Conservation (phyloP, 2,888 invertebrate genomes). For the Drosophila pegasa region DNA sequence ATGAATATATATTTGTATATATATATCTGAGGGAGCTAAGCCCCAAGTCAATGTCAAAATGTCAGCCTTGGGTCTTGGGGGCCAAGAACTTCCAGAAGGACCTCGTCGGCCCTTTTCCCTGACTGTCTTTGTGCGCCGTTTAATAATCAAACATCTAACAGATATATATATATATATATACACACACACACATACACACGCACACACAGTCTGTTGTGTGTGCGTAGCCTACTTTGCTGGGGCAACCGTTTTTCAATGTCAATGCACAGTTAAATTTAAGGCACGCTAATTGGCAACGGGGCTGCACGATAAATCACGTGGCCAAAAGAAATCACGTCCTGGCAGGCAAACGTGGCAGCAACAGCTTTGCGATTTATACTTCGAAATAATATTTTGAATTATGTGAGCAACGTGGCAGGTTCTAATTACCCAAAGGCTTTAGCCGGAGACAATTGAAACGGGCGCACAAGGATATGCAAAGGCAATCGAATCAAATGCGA, state of each 20-base stretch:
- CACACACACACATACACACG: constrained; percentile 1
- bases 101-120: constrained; percentile 18
- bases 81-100: constrained; percentile 17
- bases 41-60: constrained; percentile 60
- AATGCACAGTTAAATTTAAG: constrained; percentile 44
- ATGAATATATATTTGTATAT: neutral
- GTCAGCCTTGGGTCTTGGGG: constrained; percentile 46
- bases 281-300: constrained; percentile 57
- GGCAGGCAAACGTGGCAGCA: constrained; percentile 1
- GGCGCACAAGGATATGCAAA: too few species aligned
- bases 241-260: constrained; percentile 56
- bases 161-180: constrained; percentile 13
- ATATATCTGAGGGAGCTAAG: constrained; percentile 3
- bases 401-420: constrained; percentile 4
- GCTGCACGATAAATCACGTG: constrained; percentile 38
- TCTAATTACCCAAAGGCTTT: neutral
- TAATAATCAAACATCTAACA: constrained; percentile 53
- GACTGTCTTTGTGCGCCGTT: constrained; percentile 31
- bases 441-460: neutral
- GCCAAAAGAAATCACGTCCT: constrained; percentile 26
- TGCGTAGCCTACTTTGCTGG: constrained; percentile 27
- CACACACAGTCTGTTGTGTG: constrained; percentile 22
- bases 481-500: neutral
- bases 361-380: constrained; percentile 2
- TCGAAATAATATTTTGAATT: constrained; percentile 18